Conservation (phyloP, 2,113 vertebrate genomes). For the Saguinus imperator region DNA sequence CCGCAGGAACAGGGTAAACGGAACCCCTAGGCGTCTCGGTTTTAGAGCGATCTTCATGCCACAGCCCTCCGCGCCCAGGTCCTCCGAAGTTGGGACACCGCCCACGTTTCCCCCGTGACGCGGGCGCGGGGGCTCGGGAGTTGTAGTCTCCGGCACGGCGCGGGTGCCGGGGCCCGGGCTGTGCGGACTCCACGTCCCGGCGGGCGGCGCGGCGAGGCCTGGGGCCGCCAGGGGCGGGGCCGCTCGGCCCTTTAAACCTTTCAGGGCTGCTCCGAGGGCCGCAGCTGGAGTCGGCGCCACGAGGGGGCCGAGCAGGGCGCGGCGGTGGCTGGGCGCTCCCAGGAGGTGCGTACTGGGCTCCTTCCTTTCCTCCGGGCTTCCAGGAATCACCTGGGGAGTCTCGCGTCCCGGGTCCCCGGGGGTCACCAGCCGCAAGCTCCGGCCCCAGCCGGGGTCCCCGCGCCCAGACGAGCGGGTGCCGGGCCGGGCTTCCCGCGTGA, state of each 20-base stretch:
- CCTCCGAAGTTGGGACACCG: not conserved
- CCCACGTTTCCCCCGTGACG: not conserved
- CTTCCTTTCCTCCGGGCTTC: not conserved
- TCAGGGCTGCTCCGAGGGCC: slow-evolving; percentile 59
- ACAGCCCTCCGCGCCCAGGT: not conserved
- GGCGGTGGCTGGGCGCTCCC: slow-evolving; percentile 16
- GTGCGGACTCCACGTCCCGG: slow-evolving; percentile 71
- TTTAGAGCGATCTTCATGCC: not conserved
- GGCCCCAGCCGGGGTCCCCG: not conserved
- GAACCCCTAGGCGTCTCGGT: not conserved
- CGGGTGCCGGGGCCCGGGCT: not conserved
- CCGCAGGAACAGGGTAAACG: not conserved
- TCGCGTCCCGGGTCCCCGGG: not conserved
- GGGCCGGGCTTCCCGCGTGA: not conserved
- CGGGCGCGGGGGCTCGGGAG: slow-evolving; percentile 59
- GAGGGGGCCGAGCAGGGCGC: slow-evolving; percentile 20
- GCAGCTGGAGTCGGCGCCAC: slow-evolving; percentile 56
- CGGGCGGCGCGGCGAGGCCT: slow-evolving; percentile 64
- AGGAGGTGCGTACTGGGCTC: slow-evolving; percentile 64
- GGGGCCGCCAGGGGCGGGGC: slow-evolving; percentile 65
- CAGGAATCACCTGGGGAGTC: not conserved
- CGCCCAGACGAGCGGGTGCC: not conserved
- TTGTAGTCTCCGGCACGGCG: slow-evolving; percentile 63
- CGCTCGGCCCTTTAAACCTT: slow-evolving; percentile 77
- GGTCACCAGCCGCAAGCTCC: not conserved